Conservation (phyloP, 2,888 invertebrate species). For the Leptinotarsa tumamoca region DNA sequence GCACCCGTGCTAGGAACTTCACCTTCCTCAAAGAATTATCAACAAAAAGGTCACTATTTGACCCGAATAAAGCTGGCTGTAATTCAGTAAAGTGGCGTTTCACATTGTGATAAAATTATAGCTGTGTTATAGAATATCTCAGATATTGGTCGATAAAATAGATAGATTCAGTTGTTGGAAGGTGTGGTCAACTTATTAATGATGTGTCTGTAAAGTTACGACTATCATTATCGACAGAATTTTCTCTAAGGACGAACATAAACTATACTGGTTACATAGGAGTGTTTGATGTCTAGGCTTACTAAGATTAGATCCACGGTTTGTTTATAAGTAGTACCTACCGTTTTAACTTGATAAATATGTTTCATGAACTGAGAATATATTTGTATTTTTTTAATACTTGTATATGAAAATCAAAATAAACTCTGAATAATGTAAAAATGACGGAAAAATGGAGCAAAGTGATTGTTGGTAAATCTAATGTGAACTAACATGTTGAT, state of each 20-base stretch:
- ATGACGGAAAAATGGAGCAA: too few relatives aligned
- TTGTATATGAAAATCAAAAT: too few relatives aligned
- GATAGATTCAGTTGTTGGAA: constrained; percentile 1
- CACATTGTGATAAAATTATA: constrained; percentile 24
- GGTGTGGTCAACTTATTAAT: constrained; percentile 14
- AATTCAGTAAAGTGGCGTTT: constrained; percentile 25
- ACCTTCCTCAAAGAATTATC: not conserved
- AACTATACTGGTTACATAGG: not conserved
- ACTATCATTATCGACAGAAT: constrained; percentile 3
- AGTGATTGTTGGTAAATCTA: too few relatives aligned
- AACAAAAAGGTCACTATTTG: constrained; percentile 30
- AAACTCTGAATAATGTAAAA: too few relatives aligned
- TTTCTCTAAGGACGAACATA: constrained; percentile 3
- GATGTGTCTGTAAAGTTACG: not conserved
- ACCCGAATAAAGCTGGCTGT: constrained; percentile 25
- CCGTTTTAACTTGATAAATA: too few relatives aligned
- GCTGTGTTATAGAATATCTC: not conserved
- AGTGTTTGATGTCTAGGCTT: not conserved
- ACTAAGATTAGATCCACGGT: too few relatives aligned
- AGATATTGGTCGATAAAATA: constrained; percentile 6
- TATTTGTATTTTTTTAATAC: too few relatives aligned
- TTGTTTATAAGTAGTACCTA: too few relatives aligned
- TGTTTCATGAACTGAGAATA: too few relatives aligned
- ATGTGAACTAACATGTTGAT: too few relatives aligned
- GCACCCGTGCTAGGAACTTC: not conserved